These are phyloP conservation scores for Florisuga fusca DNA, from an alignment of 2,797 vertebrate species.

Conservation along the genomic window DNA sequence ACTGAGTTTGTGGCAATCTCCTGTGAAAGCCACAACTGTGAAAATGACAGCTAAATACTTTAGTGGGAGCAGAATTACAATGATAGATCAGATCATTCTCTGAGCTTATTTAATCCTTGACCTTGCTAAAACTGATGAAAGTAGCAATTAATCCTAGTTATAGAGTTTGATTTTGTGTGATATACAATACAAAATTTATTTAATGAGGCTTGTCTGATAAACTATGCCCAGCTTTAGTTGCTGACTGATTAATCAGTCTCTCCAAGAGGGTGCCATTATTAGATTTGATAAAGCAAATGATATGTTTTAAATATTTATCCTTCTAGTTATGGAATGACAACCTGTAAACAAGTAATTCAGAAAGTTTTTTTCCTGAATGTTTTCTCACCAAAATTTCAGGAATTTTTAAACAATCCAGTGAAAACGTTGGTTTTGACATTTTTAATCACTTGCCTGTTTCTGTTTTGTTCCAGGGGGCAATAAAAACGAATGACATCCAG, in stretches of 20 bases:
- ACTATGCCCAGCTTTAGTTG: neutral
- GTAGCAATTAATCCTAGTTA: neutral
- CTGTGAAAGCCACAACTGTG: neutral
- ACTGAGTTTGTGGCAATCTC: neutral
- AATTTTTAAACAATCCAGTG: slow-evolving; percentile 8
- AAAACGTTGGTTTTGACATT: slow-evolving; percentile 40
- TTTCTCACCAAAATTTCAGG: slow-evolving; percentile 27
- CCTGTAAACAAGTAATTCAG: neutral
- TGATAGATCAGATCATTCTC: neutral
- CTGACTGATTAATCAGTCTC: neutral
- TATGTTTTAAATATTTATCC: neutral
- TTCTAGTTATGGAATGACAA: neutral
- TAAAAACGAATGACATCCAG: slow-evolving; percentile 52
- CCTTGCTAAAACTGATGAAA: neutral
- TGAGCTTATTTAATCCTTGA: neutral
- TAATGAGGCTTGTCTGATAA: neutral
- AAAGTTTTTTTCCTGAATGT: neutral
- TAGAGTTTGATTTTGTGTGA: neutral
- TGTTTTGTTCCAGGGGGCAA: slow-evolving; percentile 41
- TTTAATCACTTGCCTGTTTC: slow-evolving; percentile 37
- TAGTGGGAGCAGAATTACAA: neutral
- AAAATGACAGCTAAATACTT: neutral
- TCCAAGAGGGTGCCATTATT: neutral
- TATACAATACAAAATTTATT: neutral
- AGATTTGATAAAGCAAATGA: neutral